Conservation (phyloP, 2,113 vertebrate genomes). For the Oreochromis niloticus region DNA sequence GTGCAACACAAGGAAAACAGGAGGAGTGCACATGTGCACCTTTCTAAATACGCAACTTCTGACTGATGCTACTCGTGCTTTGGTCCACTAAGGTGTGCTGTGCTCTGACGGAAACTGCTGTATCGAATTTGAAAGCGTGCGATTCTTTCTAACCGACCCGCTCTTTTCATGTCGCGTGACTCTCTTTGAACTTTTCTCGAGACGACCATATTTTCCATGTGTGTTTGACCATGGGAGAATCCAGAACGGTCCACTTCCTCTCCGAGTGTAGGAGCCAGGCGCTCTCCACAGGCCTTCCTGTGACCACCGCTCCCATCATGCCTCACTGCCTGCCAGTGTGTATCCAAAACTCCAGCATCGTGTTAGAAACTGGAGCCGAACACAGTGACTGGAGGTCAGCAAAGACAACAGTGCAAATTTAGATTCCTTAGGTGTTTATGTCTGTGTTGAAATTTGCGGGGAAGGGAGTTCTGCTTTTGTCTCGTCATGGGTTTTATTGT, state of each 20-base stretch:
- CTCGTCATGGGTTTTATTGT: background rate
- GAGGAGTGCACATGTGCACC: background rate
- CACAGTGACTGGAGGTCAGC: conserved; percentile 41
- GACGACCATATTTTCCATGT: background rate
- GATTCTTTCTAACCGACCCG: background rate
- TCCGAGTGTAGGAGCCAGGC: conserved; percentile 62
- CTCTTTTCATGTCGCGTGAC: background rate
- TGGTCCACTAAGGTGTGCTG: conserved; percentile 48
- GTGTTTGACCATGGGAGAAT: conserved; percentile 16
- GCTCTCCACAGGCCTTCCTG: conserved; percentile 59
- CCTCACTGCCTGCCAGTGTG: conserved; percentile 45
- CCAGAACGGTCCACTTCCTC: conserved; percentile 8
- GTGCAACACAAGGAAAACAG: conserved; percentile 16
- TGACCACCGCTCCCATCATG: conserved; percentile 43
- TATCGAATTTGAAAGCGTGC: background rate
- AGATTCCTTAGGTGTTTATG: conserved; percentile 55
- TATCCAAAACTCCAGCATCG: conserved; percentile 13
- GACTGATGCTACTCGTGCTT: conserved; percentile 39
- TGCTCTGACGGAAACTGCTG: conserved; percentile 9
- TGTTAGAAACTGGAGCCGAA: background rate
- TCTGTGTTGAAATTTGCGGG: conserved; percentile 60
- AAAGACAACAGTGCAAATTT: conserved; percentile 46
- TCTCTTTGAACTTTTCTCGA: background rate
- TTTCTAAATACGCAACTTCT: conserved; percentile 14
- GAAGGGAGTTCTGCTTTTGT: conserved; percentile 53